These are phyloP conservation scores for Phoxinus dragarum DNA, from an alignment of 2,797 vertebrate genomes.

Conservation along the genomic window DNA sequence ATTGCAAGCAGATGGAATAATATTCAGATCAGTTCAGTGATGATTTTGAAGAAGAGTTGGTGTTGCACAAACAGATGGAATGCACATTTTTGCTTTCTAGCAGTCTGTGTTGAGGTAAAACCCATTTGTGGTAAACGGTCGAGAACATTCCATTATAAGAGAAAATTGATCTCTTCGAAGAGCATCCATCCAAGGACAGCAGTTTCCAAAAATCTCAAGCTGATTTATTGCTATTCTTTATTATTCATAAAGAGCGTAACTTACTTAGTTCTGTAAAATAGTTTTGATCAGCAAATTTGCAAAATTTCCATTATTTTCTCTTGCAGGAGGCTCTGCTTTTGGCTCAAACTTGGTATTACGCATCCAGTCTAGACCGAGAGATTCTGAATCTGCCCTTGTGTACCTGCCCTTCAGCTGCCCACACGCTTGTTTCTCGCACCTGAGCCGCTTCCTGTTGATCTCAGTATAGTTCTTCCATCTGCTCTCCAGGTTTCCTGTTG, in stretches of 20 bases:
- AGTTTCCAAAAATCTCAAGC: neutral
- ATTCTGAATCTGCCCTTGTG: conserved; percentile 52
- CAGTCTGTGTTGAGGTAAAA: conserved; percentile 8
- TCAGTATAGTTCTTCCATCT: conserved; percentile 65
- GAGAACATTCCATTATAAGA: neutral
- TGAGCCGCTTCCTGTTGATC: conserved; percentile 57
- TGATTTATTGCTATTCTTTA: neutral
- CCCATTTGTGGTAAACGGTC: neutral
- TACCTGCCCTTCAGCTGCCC: conserved; percentile 64
- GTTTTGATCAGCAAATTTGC: neutral
- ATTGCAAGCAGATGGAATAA: neutral
- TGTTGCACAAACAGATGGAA: neutral
- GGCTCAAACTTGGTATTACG: neutral
- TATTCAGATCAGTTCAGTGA: conserved; percentile 18
- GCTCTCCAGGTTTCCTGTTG: conserved; percentile 56
- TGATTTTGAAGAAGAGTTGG: neutral
- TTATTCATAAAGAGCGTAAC: neutral
- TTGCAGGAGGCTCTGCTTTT: neutral
- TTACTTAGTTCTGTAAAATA: too few species aligned
- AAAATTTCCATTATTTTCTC: neutral
- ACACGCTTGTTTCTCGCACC: conserved; percentile 55
- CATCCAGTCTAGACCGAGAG: conserved; percentile 31
- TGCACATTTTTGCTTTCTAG: conserved; percentile 20
- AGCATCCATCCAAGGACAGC: neutral
- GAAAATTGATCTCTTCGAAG: conserved; percentile 3